These are phyloP conservation scores for Lethenteron reissneri DNA, from an alignment of 2,113 vertebrate genomes.

Conservation along the genomic window DNA sequence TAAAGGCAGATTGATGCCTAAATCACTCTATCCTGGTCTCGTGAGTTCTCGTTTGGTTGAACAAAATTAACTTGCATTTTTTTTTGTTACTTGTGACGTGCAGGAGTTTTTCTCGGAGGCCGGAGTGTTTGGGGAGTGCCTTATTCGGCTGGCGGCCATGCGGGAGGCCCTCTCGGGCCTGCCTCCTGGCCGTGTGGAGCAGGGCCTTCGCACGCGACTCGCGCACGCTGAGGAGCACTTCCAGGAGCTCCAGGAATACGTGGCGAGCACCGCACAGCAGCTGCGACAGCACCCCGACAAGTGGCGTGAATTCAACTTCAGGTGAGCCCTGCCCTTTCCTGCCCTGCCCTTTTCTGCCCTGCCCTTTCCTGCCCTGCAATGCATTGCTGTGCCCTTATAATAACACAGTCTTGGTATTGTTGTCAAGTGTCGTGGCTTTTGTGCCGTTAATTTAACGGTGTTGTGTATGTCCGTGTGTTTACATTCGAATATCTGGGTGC, in stretches of 20 bases:
- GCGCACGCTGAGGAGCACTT: conserved; percentile 26
- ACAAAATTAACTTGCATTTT: too few relatives aligned
- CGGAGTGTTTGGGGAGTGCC: conserved; percentile 39
- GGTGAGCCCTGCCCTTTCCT: conserved; percentile 22
- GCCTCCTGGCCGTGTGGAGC: conserved; percentile 28
- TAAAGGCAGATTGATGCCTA: too few relatives aligned
- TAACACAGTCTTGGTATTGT: too few relatives aligned
- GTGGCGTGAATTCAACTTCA: conserved; percentile 54
- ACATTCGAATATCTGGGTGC: too few relatives aligned
- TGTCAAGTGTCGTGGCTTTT: too few relatives aligned
- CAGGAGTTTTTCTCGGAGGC: conserved; percentile 63
- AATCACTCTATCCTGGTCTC: too few relatives aligned
- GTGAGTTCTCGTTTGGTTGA: too few relatives aligned
- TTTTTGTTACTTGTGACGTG: not conserved
- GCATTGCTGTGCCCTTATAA: too few relatives aligned
- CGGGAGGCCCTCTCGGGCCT: conserved; percentile 61
- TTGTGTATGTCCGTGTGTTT: too few relatives aligned
- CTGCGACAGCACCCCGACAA: conserved; percentile 50
- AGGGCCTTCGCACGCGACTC: conserved; percentile 27
- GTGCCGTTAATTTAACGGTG: too few relatives aligned
- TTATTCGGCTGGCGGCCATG: conserved; percentile 51
- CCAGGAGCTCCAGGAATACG: conserved; percentile 35
- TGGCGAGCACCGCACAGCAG: conserved; percentile 27
- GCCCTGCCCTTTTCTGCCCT: too few relatives aligned
- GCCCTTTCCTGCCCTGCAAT: too few relatives aligned